Evolutionary conservation across 2,797 vertebrate genomes (phyloP).

Genomic region (Periophthalmus magnuspinnatus): DNA sequence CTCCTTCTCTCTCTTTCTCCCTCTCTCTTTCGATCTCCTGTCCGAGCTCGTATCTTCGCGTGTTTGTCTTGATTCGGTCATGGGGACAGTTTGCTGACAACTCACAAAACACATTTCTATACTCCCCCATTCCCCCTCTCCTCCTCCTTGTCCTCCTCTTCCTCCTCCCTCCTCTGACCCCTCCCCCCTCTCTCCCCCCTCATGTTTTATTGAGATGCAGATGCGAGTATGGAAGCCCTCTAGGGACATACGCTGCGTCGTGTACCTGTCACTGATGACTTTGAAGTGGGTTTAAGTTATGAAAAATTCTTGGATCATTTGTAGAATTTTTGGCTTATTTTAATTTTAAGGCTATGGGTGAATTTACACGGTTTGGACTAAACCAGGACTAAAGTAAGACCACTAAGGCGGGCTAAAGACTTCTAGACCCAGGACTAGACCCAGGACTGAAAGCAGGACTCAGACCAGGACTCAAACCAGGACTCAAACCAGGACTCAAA

Average conservation of each 20-base stretch:
- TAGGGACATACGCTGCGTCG: not conserved
- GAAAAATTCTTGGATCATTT: not conserved
- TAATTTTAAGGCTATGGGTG: not conserved
- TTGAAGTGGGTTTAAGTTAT: not conserved
- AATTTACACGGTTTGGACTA: not conserved
- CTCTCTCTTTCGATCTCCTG: not conserved
- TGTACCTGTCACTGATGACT: not conserved
- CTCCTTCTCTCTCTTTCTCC: too few species aligned
- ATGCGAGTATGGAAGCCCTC: not conserved
- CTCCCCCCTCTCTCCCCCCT: not conserved
- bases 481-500: too few species aligned
- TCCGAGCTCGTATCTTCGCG: not conserved
- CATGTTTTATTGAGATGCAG: slow-evolving; percentile 6
- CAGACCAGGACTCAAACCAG: too few species aligned
- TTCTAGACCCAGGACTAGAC: too few species aligned
- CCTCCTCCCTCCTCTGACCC: not conserved
- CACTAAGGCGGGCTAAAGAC: too few species aligned
- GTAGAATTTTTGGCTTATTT: not conserved
- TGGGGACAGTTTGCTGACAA: not conserved
- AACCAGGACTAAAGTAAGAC: not conserved
- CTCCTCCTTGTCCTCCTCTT: too few species aligned
- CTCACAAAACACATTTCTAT: not conserved
- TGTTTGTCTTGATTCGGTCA: not conserved
- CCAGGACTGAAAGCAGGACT: too few species aligned
- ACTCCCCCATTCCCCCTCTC: too few species aligned